A percentile compares a stretch with the other conserved stretches of the same genome.
Conservation (phyloP, 2,888 invertebrate species). For the Tinea pellionella region DNA sequence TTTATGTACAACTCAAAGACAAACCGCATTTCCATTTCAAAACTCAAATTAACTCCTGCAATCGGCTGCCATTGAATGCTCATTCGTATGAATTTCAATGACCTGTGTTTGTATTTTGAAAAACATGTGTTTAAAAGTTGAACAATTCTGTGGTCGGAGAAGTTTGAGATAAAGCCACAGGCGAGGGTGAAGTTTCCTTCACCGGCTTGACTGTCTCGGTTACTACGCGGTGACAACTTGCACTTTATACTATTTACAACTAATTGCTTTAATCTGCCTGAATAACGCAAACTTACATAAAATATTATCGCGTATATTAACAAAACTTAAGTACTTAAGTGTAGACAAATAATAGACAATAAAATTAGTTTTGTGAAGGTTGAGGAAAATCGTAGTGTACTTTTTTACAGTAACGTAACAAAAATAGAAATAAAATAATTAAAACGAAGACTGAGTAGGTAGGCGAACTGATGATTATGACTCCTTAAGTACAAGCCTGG, state of each 20-base stretch:
- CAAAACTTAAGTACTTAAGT: too few species aligned
- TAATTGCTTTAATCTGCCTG: slow-evolving; percentile 5
- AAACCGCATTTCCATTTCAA: slow-evolving; percentile 1
- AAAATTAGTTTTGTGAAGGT: too few species aligned
- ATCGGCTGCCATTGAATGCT: not conserved
- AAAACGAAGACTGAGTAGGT: too few species aligned
- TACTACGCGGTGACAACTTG: not conserved
- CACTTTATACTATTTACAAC: slow-evolving; percentile 9
- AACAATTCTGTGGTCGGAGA: slow-evolving; percentile 3
- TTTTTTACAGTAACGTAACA: too few species aligned
- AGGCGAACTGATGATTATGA: too few species aligned
- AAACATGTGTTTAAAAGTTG: slow-evolving; percentile 12
- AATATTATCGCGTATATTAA: too few species aligned
- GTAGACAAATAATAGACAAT: too few species aligned
- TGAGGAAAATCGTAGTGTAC: too few species aligned
- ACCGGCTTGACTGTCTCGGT: not conserved
- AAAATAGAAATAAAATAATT: too few species aligned
- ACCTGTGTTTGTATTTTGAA: slow-evolving; percentile 12
- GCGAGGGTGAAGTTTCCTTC: slow-evolving; percentile 2
- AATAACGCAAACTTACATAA: too few species aligned
- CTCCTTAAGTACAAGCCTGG: too few species aligned
- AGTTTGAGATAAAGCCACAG: not conserved
- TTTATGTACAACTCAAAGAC: not conserved
- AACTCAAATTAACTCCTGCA: not conserved
- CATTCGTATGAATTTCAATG: slow-evolving; percentile 10